A percentile compares a stretch with the other conserved stretches of the same genome.
Conservation (phyloP, 64 coral and sea anemone species). For the Stylophora pistillata region DNA sequence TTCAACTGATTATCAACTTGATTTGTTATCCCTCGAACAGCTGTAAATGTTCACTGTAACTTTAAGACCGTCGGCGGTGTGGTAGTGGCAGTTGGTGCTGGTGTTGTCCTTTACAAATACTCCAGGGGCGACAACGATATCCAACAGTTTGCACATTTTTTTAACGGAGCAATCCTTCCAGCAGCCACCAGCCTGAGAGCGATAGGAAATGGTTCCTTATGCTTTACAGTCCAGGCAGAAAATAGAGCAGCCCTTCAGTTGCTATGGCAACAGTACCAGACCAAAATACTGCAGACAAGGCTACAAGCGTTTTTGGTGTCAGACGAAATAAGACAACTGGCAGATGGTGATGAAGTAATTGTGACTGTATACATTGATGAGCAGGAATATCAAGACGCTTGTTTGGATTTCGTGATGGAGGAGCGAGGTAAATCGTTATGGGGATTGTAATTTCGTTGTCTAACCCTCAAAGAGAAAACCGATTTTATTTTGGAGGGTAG, state of each 20-base stretch:
- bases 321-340: not conserved
- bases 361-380: not conserved
- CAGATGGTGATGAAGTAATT: not conserved
- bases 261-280: not conserved
- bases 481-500: no score
- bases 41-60: no score
- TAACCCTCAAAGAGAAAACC: no score
- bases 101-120: no score
- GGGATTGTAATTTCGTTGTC: no score
- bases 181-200: not conserved
- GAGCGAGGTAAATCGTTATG: not conserved
- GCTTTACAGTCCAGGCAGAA: slow-evolving; percentile 9
- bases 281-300: not conserved
- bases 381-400: not conserved
- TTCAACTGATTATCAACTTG: no score
- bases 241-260: not conserved
- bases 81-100: no score
- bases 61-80: no score
- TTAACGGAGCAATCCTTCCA: not conserved
- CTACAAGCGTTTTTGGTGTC: slow-evolving; percentile 13
- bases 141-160: not conserved
- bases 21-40: no score
- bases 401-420: not conserved
- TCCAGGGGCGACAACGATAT: no score
- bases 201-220: not conserved